Conservation (phyloP, 2,113 vertebrate species). For the Brienomyrus longianalis region DNA sequence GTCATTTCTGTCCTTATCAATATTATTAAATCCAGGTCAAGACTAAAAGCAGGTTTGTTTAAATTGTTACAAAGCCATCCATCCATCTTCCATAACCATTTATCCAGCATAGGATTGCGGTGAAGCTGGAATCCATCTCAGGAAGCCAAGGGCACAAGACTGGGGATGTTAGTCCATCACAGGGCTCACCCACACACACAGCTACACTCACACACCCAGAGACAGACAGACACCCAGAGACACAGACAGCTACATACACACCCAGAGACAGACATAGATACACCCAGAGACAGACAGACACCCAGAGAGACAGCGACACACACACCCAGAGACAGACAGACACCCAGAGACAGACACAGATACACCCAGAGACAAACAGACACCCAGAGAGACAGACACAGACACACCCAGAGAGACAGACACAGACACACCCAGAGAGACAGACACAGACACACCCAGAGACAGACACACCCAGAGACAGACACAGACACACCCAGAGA, state of each 20-base stretch:
- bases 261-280: not conserved
- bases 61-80: not conserved
- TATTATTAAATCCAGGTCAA: not conserved
- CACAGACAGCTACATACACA: not conserved
- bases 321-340: not conserved
- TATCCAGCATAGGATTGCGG: not conserved
- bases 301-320: too few species aligned
- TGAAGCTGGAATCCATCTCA: not conserved
- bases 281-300: not conserved
- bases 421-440: not conserved
- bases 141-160: not conserved
- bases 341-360: not conserved
- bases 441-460: too few species aligned
- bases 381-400: not conserved
- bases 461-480: too few species aligned
- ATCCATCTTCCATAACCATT: not conserved
- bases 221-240: too few species aligned
- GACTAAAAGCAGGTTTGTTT: not conserved
- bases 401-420: too few species aligned
- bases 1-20: not conserved
- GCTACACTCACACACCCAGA: not conserved
- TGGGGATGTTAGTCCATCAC: not conserved
- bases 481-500: too few species aligned
- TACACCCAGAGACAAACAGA: too few species aligned
- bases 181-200: not conserved